A percentile compares a stretch with the other conserved stretches of the same genome.
Evolutionary conservation across 2,888 invertebrate species (phyloP).

Genomic region (Chloroclysta siterata): DNA sequence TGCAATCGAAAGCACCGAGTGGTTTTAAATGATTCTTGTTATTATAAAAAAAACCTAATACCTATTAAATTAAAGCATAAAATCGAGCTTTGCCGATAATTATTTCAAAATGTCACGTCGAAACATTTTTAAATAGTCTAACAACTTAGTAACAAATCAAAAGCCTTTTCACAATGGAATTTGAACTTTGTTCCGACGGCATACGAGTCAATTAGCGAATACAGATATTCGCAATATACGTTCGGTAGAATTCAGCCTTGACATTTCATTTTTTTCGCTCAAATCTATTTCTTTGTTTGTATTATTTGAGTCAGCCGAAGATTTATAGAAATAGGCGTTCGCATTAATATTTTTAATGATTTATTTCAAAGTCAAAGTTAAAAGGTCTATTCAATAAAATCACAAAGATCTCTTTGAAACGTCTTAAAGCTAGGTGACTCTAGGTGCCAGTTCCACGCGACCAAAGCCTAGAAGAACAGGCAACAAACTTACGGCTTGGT

Average conservation of each 20-base stretch:
- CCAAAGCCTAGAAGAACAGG: too few relatives aligned
- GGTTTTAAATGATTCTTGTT: conserved; percentile 3
- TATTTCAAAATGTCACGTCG: conserved; percentile 34
- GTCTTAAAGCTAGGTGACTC: too few relatives aligned
- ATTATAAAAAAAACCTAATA: conserved; percentile 20
- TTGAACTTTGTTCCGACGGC: conserved; percentile 19
- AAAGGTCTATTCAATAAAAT: too few relatives aligned
- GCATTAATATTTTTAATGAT: conserved; percentile 6
- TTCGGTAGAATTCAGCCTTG: conserved; percentile 23
- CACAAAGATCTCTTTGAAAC: too few relatives aligned
- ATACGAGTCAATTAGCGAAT: conserved; percentile 24
- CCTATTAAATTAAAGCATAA: conserved; percentile 20
- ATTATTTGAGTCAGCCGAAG: conserved; percentile 29
- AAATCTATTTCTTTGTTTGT: conserved; percentile 28
- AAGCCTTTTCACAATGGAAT: conserved; percentile 1
- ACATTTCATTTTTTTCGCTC: conserved; percentile 33
- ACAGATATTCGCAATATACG: conserved; percentile 11
- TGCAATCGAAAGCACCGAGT: conserved; percentile 5
- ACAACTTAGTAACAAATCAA: conserved; percentile 6
- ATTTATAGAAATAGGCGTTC: conserved; percentile 19
- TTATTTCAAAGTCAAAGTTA: too few relatives aligned
- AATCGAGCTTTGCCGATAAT: conserved; percentile 23
- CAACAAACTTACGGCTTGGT: too few relatives aligned
- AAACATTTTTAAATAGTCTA: conserved; percentile 23
- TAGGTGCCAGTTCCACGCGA: too few relatives aligned